phyloP scores from a whole-genome alignment of 37 sponge, comb jelly and placozoan species.

The Trichoplax adhaerens region DNA sequence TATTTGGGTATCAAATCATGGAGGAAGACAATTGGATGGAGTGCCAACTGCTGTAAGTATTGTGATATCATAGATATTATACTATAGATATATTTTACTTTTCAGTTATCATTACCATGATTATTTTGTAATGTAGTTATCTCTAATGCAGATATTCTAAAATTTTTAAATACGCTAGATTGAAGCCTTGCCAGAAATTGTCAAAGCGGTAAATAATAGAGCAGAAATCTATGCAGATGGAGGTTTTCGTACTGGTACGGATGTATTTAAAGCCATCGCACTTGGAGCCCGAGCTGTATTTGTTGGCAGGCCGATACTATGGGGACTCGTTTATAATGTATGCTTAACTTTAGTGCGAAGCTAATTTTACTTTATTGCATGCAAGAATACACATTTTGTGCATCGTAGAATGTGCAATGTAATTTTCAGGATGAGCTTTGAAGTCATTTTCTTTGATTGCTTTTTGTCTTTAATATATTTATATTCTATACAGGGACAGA shows the following conservation, averaged over 20 bases:
- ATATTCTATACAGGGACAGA: slow-evolving; percentile 21
- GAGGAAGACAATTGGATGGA: slow-evolving; percentile 5
- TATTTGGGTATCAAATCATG: slow-evolving; percentile 18
- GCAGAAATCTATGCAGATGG: slow-evolving; percentile 75
- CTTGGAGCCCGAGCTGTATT: slow-evolving; percentile 80
- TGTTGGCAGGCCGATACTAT: slow-evolving; percentile 69
- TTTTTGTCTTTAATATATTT: too few species aligned
- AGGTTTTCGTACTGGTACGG: slow-evolving; percentile 72
- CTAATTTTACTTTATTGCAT: too few species aligned
- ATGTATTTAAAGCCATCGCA: slow-evolving; percentile 78
- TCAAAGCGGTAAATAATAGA: slow-evolving; percentile 33
- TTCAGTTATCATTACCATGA: too few species aligned
- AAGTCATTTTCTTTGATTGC: too few species aligned
- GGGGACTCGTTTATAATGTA: slow-evolving; percentile 72
- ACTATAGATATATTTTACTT: too few species aligned
- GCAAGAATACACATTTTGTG: too few species aligned
- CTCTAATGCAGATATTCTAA: too few species aligned
- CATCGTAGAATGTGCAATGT: too few species aligned
- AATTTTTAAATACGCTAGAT: slow-evolving; percentile 24
- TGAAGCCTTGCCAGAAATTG: slow-evolving; percentile 61
- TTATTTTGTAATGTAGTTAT: too few species aligned
- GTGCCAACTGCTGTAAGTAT: not conserved
- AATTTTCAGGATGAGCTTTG: too few species aligned
- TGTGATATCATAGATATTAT: too few species aligned
- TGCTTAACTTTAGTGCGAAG: not conserved